Evolutionary conservation across 2,113 vertebrate species (phyloP), one percentile per base, ranked within the genome.

Genomic region (Ameiurus melas): DNA sequence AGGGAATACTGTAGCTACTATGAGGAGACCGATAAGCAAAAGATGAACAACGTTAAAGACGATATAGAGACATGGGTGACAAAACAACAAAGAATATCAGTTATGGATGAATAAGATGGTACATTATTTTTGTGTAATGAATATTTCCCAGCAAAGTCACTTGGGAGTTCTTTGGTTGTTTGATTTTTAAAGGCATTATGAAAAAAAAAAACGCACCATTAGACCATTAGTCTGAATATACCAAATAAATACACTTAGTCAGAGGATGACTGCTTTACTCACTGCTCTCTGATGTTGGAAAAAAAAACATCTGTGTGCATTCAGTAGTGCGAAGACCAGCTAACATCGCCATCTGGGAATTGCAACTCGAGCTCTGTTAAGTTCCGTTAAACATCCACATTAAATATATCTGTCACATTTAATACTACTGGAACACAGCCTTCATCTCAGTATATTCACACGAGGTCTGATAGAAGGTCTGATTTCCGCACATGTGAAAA

Each of bases 341-440:
- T 77, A 88, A 75, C 57, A 78, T 83, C 14, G 55, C 80, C 79
- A 68, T 58, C 43, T 84, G 87, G 68, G 86, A 88, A 88, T 70
- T 75, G 81, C 17, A 33, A 39, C 57, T 36, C 80, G 39, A 51
- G 86, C 53, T 84, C 39, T 84, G 58, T 87, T 70, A 77, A 51
- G 27, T 88, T 83, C 58, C 82, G 53, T 87, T 82, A 87, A 57
- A 87, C 78, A 70, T 82, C 78, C 47, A 71, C 64, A 71, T 87
- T 77, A 71, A 84, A 88, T 84, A 83, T 88, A 84, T 83, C 81
- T 84, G 78, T 77, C 64, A 83, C 57, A 83, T 75, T 87, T 30
- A 57, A 70, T 66, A 71, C 14, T 55, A 20, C 22, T 82, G 86
- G 77, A 36, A 81, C 62, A 19, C 51, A 43, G 62, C 22, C 47